Evolutionary conservation across 2,888 invertebrate genomes (phyloP).

Genomic region (Platycheirus rosarum): DNA sequence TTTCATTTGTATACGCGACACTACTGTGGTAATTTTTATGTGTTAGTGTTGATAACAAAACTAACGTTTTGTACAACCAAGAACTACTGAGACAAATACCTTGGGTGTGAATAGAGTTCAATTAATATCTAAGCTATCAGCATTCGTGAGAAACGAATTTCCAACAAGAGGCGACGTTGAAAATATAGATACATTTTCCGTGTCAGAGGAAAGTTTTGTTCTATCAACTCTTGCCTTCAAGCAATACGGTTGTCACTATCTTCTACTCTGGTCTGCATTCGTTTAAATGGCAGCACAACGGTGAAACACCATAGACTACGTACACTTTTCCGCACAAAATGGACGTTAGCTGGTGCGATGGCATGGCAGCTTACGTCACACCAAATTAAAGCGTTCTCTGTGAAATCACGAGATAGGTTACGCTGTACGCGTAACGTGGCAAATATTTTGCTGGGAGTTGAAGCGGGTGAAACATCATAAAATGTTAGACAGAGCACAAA

Average conservation of each 20-base stretch:
- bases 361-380: background rate
- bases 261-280: conserved; percentile 7
- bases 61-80: no score
- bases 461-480: conserved; percentile 3
- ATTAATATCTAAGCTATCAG: no score
- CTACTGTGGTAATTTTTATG: no score
- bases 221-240: conserved; percentile 2
- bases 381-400: conserved; percentile 8
- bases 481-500: conserved; percentile 8
- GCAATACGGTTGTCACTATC: conserved; percentile 7
- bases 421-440: background rate
- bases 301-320: conserved; percentile 1
- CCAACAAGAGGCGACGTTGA: no score
- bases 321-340: background rate
- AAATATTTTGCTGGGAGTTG: background rate
- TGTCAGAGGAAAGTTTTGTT: background rate
- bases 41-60: no score
- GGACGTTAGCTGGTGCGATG: background rate
- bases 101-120: no score
- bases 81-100: no score
- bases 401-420: background rate
- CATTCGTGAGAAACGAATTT: no score
- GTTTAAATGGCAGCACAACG: conserved; percentile 1
- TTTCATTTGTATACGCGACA: no score
- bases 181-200: conserved; percentile 8